Conservation (phyloP, 2,888 invertebrate genomes). For the Argyresthia goedartella region DNA sequence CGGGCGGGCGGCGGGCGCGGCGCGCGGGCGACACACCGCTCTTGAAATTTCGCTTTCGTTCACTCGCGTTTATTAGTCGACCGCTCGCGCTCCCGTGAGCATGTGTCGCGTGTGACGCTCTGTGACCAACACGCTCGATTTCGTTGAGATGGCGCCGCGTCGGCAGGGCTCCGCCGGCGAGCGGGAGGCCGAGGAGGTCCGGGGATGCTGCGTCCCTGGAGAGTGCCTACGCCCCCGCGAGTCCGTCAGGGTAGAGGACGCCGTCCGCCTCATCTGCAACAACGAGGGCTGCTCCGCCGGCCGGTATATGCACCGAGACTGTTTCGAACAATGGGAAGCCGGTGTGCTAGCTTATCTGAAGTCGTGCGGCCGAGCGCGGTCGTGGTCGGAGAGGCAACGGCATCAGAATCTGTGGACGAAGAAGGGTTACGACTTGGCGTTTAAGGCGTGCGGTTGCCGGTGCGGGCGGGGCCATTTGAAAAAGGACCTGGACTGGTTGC, state of each 20-base stretch:
- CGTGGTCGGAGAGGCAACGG: conserved; percentile 95
- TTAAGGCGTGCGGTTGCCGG: conserved; percentile 94
- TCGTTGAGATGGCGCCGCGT: conserved; percentile 64
- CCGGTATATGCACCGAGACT: conserved; percentile 95
- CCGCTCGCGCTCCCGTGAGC: conserved; percentile 71
- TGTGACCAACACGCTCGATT: conserved; percentile 52
- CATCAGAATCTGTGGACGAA: conserved; percentile 98
- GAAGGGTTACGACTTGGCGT: conserved; percentile 96
- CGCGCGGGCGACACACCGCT: conserved; percentile 71
- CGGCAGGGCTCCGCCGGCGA: conserved; percentile 64
- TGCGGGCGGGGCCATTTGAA: conserved; percentile 94
- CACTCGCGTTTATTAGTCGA: conserved; percentile 71
- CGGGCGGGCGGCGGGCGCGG: conserved; percentile 27
- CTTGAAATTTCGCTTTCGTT: conserved; percentile 81
- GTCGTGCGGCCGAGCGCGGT: conserved; percentile 90
- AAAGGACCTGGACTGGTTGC: conserved; percentile 94
- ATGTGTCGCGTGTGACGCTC: conserved; percentile 72
- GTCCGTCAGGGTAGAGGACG: conserved; percentile 75
- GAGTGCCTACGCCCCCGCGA: conserved; percentile 85
- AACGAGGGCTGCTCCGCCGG: conserved; percentile 92
- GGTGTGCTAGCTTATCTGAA: conserved; percentile 89
- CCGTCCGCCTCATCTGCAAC: conserved; percentile 92
- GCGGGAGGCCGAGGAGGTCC: conserved; percentile 60
- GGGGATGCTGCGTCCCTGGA: conserved; percentile 87
- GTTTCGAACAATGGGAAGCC: conserved; percentile 95